Evolutionary conservation across 2,113 vertebrate species (phyloP), one percentile per base, ranked within the genome.

Genomic region (Podiceps cristatus): DNA sequence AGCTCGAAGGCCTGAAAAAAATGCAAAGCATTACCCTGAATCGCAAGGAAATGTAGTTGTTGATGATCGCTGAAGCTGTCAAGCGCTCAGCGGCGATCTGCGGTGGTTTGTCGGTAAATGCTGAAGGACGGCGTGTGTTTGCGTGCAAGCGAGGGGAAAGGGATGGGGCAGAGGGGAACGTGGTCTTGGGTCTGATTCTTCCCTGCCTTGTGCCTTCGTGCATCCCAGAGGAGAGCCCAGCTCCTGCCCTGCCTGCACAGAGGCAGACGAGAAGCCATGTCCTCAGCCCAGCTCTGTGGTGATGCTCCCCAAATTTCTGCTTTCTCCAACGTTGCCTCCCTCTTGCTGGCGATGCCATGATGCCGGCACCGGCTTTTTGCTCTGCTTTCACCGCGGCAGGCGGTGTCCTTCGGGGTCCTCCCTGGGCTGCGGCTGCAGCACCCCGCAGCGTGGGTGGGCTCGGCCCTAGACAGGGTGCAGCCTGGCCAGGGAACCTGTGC

Each of bases 291-390:
- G 20, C 71, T 40, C 56, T 28, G 73, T 0, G 0, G 31, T 4
- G 64, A 52, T 35, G 49, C 75, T 77, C 33, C 47, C 7, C 72
- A 24, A 9, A 0, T 11, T 83, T 33, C 33, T 27, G 72, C 3
- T 50, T 0, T 0, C 50, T 58, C 47, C 47, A 13, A 28, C 15
- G 0, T 8, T 45, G 58, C 49, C 44, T 89, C 27, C 11, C 1
- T 58, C 78, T 37, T 0, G 0, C 40, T 24, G 67, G 60, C 1
- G 2, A 8, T 35, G 60, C 53, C 0, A 0, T 3, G 18, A 19
- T n/a, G 90, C 33, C 5, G 2, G 37, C 35, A 4, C 45, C 4
- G 15, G 33, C 13, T 52, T 29, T 67, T 50, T 11, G 8, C 64
- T 47, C 28, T 52, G 73, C 28, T 49, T 31, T 79, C 5, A 2